Conservation (phyloP, 2,113 vertebrate genomes). For the Oreochromis tanganicae region DNA sequence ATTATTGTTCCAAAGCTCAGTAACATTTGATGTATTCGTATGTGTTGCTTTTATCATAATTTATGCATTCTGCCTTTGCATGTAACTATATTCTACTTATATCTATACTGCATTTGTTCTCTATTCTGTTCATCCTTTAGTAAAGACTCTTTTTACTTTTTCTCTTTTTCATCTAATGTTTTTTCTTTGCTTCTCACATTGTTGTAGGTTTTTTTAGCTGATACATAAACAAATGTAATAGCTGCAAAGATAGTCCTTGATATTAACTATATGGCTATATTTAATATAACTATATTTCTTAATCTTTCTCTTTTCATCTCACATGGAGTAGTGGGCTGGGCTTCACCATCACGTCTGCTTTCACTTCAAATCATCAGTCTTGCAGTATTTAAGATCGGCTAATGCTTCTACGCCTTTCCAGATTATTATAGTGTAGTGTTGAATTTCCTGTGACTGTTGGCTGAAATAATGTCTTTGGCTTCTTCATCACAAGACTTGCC, state of each 20-base stretch:
- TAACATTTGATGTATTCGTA: neutral
- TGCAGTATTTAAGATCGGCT: neutral
- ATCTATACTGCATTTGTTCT: neutral
- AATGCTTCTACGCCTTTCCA: neutral
- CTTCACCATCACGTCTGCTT: neutral
- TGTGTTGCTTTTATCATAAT: neutral
- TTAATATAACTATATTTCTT: neutral
- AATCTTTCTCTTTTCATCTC: neutral
- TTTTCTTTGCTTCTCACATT: neutral
- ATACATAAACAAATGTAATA: neutral
- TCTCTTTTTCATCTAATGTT: neutral
- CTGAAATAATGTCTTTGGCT: neutral
- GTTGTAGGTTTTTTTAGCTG: neutral
- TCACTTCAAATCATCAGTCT: neutral
- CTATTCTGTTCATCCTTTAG: neutral
- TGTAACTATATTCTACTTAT: neutral
- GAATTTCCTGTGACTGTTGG: neutral
- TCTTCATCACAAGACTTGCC: neutral
- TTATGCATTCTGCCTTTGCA: neutral
- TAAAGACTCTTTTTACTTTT: neutral
- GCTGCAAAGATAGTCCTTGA: neutral
- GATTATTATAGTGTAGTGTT: neutral
- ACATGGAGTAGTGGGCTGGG: neutral
- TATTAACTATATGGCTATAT: neutral
- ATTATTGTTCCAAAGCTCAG: neutral